Conservation (phyloP, 2,888 invertebrate species). For the Deilephila elpenor region DNA sequence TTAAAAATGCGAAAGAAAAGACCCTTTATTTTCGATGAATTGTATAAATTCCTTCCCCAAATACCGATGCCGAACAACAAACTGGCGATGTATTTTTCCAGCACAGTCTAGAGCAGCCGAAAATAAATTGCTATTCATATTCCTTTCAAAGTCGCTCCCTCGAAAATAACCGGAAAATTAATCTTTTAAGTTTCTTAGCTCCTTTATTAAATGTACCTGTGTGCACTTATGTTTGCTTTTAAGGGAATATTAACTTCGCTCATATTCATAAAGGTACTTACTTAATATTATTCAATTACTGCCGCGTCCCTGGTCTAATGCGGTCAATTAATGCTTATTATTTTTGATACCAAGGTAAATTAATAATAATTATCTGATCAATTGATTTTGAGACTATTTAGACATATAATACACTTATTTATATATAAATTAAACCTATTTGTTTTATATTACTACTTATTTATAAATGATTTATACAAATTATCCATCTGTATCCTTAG, state of each 20-base stretch:
- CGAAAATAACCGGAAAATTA: constrained; percentile 27
- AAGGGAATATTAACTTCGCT: background rate
- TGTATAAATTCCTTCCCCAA: background rate
- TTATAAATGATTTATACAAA: too few species aligned
- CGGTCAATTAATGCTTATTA: too few species aligned
- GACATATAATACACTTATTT: too few species aligned
- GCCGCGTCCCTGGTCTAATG: background rate
- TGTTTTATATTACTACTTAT: too few species aligned
- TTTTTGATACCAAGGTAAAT: too few species aligned
- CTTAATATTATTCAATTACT: background rate
- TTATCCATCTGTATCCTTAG: too few species aligned
- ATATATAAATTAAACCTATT: too few species aligned
- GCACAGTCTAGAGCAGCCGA: constrained; percentile 2
- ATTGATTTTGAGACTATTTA: too few species aligned
- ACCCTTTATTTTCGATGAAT: background rate
- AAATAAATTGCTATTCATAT: constrained; percentile 25
- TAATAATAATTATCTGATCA: too few species aligned
- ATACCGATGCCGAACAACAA: background rate
- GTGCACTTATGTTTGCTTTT: background rate
- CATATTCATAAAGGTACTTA: too few species aligned
- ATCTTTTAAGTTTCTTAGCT: constrained; percentile 26
- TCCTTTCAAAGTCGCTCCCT: constrained; percentile 17
- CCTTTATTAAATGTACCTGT: constrained; percentile 7
- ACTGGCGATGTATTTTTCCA: background rate
- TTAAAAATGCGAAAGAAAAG: background rate